Evolutionary conservation across 2,888 invertebrate genomes (phyloP).

Genomic region (Polydrusus pterygomalis): DNA sequence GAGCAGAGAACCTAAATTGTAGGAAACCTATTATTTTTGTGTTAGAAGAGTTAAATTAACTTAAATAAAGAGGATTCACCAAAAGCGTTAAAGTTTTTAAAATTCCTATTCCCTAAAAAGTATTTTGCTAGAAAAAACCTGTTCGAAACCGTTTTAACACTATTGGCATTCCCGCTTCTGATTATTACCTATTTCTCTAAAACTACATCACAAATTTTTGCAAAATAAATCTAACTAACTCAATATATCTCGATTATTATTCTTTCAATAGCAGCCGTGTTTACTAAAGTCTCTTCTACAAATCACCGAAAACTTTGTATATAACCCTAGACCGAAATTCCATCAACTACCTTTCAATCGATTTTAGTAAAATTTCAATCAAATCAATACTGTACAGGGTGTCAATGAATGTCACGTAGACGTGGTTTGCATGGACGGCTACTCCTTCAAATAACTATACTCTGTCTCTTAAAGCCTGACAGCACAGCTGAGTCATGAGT

Average conservation of each 20-base stretch:
- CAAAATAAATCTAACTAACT: constrained; percentile 20
- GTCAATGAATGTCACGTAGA: no score
- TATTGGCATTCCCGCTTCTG: background rate
- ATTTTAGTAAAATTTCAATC: background rate
- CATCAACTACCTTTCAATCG: background rate
- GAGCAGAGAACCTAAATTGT: constrained; percentile 26
- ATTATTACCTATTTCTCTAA: constrained; percentile 12
- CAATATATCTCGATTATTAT: background rate
- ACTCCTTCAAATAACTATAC: no score
- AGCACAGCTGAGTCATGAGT: no score
- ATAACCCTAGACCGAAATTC: constrained; percentile 8
- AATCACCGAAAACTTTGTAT: background rate
- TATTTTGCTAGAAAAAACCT: background rate
- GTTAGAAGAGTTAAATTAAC: constrained; percentile 7
- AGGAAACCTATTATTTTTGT: background rate
- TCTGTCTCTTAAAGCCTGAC: no score
- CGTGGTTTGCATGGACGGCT: no score
- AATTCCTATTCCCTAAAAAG: no score
- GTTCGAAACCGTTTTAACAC: background rate
- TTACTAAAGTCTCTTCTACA: constrained; percentile 2
- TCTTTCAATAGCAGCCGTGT: constrained; percentile 4
- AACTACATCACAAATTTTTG: constrained; percentile 33
- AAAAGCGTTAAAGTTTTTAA: background rate
- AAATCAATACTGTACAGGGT: background rate
- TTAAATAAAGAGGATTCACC: background rate